Percentiles rank a stretch among this genome's conserved stretches.
Evolutionary conservation across 2,113 vertebrate species (phyloP).

Genomic region (Ciconia boyciana): DNA sequence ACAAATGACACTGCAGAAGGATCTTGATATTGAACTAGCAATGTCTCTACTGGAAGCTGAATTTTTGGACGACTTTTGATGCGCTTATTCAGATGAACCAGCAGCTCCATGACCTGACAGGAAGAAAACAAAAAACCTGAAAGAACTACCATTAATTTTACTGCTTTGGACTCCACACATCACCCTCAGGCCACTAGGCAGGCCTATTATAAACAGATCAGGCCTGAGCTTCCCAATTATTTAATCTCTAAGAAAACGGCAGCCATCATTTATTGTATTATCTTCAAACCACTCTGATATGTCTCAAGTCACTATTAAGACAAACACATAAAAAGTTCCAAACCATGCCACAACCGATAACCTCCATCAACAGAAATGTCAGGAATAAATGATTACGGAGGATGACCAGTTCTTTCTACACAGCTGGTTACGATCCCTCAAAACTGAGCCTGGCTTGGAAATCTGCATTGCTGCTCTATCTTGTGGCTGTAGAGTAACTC

Average conservation of each 20-base stretch:
- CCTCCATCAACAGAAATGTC: neutral
- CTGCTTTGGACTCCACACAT: neutral
- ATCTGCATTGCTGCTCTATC: neutral
- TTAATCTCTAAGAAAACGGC: neutral
- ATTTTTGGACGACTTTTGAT: slow-evolving; percentile 98
- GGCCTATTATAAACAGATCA: neutral
- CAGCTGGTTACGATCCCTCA: neutral
- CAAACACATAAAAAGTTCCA: neutral
- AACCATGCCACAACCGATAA: neutral
- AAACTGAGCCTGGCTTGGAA: neutral
- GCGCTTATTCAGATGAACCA: slow-evolving; percentile 96
- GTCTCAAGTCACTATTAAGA: neutral
- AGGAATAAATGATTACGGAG: neutral
- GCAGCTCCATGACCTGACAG: slow-evolving; percentile 92
- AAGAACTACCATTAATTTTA: neutral
- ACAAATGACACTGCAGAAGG: slow-evolving; percentile 97
- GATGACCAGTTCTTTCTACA: neutral
- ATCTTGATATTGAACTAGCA: slow-evolving; percentile 97
- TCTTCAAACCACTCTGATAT: neutral
- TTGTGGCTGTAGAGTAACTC: neutral
- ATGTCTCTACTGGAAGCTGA: slow-evolving; percentile 94
- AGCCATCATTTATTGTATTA: neutral
- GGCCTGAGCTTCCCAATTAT: neutral
- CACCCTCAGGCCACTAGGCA: neutral
- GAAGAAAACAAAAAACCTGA: neutral